Base-by-base conservation (phyloP, 2,888 invertebrate genomes). In the Agrilus biguttatus region DNA sequence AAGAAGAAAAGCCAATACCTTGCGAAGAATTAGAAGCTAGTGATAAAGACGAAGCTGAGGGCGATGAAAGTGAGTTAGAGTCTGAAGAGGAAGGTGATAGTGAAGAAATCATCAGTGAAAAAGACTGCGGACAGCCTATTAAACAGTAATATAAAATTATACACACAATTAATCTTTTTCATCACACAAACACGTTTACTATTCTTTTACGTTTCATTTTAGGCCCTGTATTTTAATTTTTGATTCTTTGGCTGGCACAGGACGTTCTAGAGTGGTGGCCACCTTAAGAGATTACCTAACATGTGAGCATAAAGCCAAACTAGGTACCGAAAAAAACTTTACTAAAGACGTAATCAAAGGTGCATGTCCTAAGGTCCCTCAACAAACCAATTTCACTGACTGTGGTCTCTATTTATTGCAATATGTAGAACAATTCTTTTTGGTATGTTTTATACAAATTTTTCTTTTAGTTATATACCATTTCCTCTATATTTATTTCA, bases 321-420 rank as follows among this genome's bases (percentile, higher is more conserved):
- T 77, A 65, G 57, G 56, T 23, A 49, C 66, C 38, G 76, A 73
- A 51, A 77, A 80, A 58, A 64, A 75, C 39, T 92, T 87, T 61
- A 82, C 80, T 50, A 89, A 85, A 62, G 80, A 83, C 54, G 83
- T 81, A 37, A 86, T 95, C 55, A 84, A 84, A 58, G 93, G 92
- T 5, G 79, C 81, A 50, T 81, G 80, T 57, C 89, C 90, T 1
- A 87, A 86, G 69, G 89, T 92, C 49, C 97, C 97, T n/a, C 93
- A 96, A 62, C 98, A 98, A 68, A 87, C 83, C 51, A 98, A 98
- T 71, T 92, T 84, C 61, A 89, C 87, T 35, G 98, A 98, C 65
- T 98, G 98, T 68, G 98, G 98, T 1, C 71, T 97, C 12, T 98
- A 87, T 67, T 72, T 97, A 45, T 70, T 98, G 42, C 93, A 97